Evolutionary conservation across 64 coral and sea anemone species (phyloP).

Genomic region (Platygyra sinensis): DNA sequence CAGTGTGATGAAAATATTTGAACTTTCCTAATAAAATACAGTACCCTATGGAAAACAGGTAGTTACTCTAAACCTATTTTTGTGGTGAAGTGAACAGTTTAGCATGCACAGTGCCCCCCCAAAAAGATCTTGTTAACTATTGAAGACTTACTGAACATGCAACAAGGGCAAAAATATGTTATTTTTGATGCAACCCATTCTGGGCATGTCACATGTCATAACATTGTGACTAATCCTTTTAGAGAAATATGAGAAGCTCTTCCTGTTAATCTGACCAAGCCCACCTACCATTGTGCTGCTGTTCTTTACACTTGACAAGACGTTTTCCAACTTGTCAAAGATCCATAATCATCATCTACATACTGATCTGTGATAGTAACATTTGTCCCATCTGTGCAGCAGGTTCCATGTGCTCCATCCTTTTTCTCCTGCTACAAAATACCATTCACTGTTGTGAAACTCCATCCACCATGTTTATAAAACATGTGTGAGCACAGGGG

Average conservation of each 20-base stretch:
- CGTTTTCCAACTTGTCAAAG: not conserved
- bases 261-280: conserved; percentile 3
- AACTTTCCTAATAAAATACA: not conserved
- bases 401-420: too few relatives aligned
- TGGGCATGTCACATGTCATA: conserved; percentile 9
- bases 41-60: not conserved
- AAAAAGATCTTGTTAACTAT: not conserved
- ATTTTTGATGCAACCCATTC: not conserved
- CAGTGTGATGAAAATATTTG: not conserved
- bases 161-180: not conserved
- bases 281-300: not conserved
- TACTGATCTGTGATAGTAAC: too few relatives aligned
- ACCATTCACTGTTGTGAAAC: not conserved
- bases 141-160: not conserved
- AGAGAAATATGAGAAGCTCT: not conserved
- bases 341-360: too few relatives aligned
- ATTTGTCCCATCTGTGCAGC: too few relatives aligned
- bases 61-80: not conserved
- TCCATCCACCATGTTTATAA: not conserved
- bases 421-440: not conserved
- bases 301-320: not conserved
- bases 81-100: not conserved
- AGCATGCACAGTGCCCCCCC: not conserved
- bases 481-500: not conserved
- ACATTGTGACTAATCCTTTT: not conserved